These are phyloP conservation scores for Micronycteris hirsuta DNA, from an alignment of 2,113 vertebrate genomes.

Conservation along the genomic window DNA sequence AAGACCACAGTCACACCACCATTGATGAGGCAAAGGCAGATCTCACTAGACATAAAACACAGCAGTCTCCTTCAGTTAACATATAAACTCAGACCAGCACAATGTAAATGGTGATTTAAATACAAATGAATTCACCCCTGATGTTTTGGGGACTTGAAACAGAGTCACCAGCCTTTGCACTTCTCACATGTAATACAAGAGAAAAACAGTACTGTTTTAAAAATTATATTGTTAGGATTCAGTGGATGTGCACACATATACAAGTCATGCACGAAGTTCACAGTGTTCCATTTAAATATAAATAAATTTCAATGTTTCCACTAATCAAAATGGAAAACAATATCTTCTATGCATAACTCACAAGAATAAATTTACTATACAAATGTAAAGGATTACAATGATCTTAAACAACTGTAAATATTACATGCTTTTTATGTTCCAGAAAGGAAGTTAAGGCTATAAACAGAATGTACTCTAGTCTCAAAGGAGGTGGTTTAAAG, in stretches of 20 bases:
- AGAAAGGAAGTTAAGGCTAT: neutral
- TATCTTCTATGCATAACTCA: neutral
- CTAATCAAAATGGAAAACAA: neutral
- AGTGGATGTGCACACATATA: neutral
- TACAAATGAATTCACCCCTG: neutral
- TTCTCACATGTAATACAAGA: neutral
- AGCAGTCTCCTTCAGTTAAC: neutral
- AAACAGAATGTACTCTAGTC: neutral
- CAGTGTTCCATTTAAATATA: neutral
- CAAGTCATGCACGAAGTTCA: neutral
- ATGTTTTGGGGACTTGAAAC: neutral
- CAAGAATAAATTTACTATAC: neutral
- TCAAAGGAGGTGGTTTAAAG: neutral
- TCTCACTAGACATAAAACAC: neutral
- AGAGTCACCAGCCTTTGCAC: neutral
- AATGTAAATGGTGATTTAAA: neutral
- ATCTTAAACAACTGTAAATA: neutral
- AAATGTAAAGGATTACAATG: neutral
- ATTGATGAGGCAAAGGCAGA: neutral
- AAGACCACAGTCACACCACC: neutral
- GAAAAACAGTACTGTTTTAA: neutral
- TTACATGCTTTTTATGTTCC: neutral
- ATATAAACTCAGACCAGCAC: neutral
- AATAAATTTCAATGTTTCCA: neutral
- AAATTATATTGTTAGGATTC: neutral